Conservation (phyloP, 2,888 invertebrate species). For the Caradrina clavipalpis region DNA sequence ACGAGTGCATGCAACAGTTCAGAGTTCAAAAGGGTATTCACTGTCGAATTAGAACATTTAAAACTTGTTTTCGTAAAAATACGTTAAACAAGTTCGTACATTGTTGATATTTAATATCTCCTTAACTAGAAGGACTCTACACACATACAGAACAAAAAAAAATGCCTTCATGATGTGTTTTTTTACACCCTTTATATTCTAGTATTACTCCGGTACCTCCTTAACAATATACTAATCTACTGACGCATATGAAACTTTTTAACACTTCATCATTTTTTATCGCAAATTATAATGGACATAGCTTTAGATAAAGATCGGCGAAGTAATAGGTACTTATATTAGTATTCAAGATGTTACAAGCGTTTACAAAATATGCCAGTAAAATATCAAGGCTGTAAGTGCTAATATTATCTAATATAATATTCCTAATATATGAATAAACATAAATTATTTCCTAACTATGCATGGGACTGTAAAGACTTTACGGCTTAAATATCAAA, state of each 20-base stretch:
- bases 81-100: too few species aligned
- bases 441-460: constrained; percentile 45
- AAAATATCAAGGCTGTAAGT: constrained; percentile 59
- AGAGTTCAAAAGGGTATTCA: too few species aligned
- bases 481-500: not conserved
- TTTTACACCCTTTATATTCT: too few species aligned
- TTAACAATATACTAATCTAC: too few species aligned
- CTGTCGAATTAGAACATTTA: too few species aligned
- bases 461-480: constrained; percentile 12
- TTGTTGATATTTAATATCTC: too few species aligned
- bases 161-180: too few species aligned
- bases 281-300: constrained; percentile 5
- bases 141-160: too few species aligned
- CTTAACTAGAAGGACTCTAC: too few species aligned
- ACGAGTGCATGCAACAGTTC: too few species aligned
- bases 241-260: not conserved
- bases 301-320: constrained; percentile 44
- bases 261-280: constrained; percentile 5
- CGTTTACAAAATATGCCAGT: constrained; percentile 56
- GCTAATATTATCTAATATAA: constrained; percentile 47
- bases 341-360: constrained; percentile 63
- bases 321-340: constrained; percentile 41
- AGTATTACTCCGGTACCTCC: too few species aligned
- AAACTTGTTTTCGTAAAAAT: too few species aligned
- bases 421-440: constrained; percentile 35